Evolutionary conservation across 1,140 invertebrate species (phyloP), one percentile per base, ranked within the genome.

Genomic region (Lasioglossum albipes): DNA sequence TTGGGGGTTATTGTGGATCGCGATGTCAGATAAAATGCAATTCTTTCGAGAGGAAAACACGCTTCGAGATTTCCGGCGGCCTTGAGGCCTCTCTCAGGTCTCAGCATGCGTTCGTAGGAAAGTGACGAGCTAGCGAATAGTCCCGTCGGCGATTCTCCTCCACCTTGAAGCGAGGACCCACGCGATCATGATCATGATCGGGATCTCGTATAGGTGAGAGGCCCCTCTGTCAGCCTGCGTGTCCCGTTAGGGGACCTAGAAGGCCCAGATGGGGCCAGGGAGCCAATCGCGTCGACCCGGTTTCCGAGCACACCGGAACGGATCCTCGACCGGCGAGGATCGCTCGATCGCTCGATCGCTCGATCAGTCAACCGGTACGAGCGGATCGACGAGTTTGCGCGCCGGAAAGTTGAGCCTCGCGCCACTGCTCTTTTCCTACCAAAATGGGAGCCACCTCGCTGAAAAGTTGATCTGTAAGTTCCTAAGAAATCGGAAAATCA

Each of bases 181-280:
- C 68, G 49, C 52, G 75, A 80, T 83, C 20, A 61, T 20, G 78
- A 84, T 84, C 69, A 61, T 20, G 78, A 84, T 84, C 69, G 42
- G n/a, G 75, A 85, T 49, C 64, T 71, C 36, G 79, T 81, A 67
- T 87, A 74, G 82, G 87, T 88, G 84, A 88, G 80, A 69, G 79
- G 79, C 78, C 65, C 71, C 65, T 3, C 22, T 59, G 74, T 84
- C 83, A 79, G 81, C 78, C 3, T 76, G 69, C 79, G 66, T 89
- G 88, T 93, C 89, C 92, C 92, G 92, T 93, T 93, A 93, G 85
- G 86, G 89, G 92, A 92, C 91, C 92, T 92, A 92, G 87, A 93
- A 93, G 91, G 83, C 82, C 75, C 82, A 85, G 80, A 81, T 74
- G 65, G 72, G 85, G 77, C 18, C 80, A 36, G 36, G 69, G 54